Conservation (phyloP, 1,140 invertebrate species). For the Planococcus citri region DNA sequence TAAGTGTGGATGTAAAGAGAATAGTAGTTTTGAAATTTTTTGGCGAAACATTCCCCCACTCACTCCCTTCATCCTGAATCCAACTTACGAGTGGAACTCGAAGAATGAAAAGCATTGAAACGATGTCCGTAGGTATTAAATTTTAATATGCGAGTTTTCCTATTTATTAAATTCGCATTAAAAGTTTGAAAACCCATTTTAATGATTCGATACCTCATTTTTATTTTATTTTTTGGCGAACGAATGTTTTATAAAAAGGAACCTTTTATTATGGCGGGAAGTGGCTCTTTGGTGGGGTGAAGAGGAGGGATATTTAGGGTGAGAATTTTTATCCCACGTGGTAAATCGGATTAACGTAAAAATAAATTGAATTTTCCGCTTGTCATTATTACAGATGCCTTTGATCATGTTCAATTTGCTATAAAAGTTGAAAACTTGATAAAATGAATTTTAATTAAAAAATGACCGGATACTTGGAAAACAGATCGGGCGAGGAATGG, state of each 20-base stretch:
- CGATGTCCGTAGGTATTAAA: too few relatives aligned
- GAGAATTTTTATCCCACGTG: neutral
- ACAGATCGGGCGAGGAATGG: too few relatives aligned
- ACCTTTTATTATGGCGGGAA: neutral
- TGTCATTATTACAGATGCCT: neutral
- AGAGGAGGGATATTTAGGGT: too few relatives aligned
- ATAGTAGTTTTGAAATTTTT: too few relatives aligned
- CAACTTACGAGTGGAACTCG: too few relatives aligned
- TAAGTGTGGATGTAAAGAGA: too few relatives aligned
- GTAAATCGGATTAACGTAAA: neutral
- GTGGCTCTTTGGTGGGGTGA: neutral
- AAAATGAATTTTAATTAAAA: slow-evolving; percentile 1
- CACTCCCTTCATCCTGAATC: too few relatives aligned
- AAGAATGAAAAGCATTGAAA: too few relatives aligned
- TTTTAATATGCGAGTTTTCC: too few relatives aligned
- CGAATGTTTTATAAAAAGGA: neutral
- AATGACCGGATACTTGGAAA: neutral
- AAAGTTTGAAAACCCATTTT: neutral
- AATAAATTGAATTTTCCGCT: neutral
- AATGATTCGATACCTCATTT: neutral
- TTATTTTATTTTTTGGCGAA: neutral
- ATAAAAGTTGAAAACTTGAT: neutral
- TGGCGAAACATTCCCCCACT: too few relatives aligned
- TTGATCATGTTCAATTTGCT: neutral
- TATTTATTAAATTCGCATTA: too few relatives aligned